Conservation (phyloP, 2,797 vertebrate species). For the Notamacropus eugenii region DNA sequence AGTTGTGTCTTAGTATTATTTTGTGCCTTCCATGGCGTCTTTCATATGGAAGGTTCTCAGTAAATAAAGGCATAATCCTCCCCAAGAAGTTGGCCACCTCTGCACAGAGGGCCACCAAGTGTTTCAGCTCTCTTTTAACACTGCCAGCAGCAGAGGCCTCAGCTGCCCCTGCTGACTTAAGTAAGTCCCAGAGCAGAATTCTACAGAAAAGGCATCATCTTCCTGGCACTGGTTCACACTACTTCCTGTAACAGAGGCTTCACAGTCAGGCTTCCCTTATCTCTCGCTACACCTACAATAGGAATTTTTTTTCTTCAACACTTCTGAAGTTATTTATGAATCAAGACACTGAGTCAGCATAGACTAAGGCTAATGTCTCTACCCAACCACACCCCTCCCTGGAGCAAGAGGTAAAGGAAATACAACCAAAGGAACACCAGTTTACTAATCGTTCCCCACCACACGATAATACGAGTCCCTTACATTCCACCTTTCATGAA, state of each 20-base stretch:
- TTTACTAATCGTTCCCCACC: background rate
- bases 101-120: background rate
- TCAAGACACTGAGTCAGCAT: background rate
- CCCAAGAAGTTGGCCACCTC: background rate
- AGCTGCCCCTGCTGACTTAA: background rate
- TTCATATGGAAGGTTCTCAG: background rate
- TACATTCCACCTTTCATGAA: background rate
- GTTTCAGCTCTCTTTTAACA: background rate
- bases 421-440: background rate
- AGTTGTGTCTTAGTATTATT: background rate
- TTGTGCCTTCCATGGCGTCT: background rate
- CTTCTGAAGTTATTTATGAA: background rate
- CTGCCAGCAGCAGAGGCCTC: background rate
- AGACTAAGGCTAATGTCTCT: background rate
- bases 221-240: background rate
- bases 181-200: background rate
- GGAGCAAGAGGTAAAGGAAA: background rate
- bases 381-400: background rate
- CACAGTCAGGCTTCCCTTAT: background rate
- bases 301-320: background rate
- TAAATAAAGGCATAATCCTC: background rate
- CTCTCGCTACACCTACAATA: background rate
- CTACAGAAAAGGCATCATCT: background rate
- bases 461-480: background rate
- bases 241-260: background rate